phyloP scores from a whole-genome alignment of 2,888 invertebrate genomes.

The Drosophila tripunctata region DNA sequence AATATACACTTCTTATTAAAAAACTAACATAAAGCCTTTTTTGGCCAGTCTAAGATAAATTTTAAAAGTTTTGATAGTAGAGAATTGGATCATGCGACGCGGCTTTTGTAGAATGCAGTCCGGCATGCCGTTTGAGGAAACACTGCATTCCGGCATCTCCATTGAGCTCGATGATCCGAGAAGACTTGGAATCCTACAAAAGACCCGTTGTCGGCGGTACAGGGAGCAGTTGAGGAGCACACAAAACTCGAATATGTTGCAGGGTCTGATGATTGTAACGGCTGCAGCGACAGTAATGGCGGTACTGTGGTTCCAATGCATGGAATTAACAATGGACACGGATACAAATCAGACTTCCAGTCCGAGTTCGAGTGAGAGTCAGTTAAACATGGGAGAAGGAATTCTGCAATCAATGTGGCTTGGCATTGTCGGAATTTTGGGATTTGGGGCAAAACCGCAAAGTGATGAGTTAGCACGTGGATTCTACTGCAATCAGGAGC shows the following conservation, averaged over 20 bases:
- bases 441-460: neutral
- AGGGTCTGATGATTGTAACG: slow-evolving; percentile 29
- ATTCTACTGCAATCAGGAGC: slow-evolving; percentile 30
- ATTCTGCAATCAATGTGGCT: slow-evolving; percentile 32
- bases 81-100: neutral
- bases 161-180: slow-evolving; percentile 23
- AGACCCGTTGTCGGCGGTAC: slow-evolving; percentile 32
- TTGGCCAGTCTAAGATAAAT: slow-evolving; percentile 1
- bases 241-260: slow-evolving; percentile 18
- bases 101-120: neutral
- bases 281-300: slow-evolving; percentile 19
- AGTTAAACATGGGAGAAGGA: neutral
- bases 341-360: neutral
- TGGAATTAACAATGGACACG: neutral
- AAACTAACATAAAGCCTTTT: neutral
- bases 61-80: slow-evolving; percentile 1
- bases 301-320: slow-evolving; percentile 18
- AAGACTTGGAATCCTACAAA: slow-evolving; percentile 38
- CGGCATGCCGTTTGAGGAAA: neutral
- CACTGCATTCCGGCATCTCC: neutral
- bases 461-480: neutral
- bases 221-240: slow-evolving; percentile 28
- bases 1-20: neutral
- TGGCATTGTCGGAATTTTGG: slow-evolving; percentile 12
- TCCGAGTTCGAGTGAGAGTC: neutral